phyloP scores from a whole-genome alignment of 2,113 vertebrate species.

The Emydocephalus ijimae region DNA sequence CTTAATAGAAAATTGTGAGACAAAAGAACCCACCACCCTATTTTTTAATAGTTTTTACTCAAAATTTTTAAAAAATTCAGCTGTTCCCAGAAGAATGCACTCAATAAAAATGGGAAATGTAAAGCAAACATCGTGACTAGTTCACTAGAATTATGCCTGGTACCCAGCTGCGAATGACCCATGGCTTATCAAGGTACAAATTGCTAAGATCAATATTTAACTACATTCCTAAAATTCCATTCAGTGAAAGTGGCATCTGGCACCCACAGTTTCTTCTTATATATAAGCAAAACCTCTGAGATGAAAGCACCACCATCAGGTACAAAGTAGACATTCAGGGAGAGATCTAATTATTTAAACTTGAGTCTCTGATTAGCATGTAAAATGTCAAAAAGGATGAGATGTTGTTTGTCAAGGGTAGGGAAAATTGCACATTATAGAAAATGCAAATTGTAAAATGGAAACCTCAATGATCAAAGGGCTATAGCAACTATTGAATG shows the following conservation, averaged over 20 bases:
- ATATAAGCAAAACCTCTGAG: not conserved
- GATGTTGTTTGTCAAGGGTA: not conserved
- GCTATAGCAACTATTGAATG: not conserved
- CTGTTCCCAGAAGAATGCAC: constrained; percentile 48
- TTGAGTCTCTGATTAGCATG: not conserved
- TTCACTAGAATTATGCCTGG: constrained; percentile 50
- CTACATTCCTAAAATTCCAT: constrained; percentile 59
- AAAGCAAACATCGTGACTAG: constrained; percentile 54
- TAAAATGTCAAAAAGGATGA: not conserved
- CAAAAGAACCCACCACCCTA: not conserved
- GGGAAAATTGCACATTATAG: too few species aligned
- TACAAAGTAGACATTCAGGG: not conserved
- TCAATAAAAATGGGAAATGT: constrained; percentile 39
- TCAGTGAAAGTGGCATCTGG: constrained; percentile 2
- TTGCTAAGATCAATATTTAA: constrained; percentile 58
- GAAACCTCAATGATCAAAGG: not conserved
- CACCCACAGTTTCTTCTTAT: constrained; percentile 9
- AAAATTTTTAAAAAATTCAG: not conserved
- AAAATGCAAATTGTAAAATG: not conserved
- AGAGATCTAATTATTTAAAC: not conserved
- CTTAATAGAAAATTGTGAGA: not conserved
- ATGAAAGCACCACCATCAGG: constrained; percentile 3
- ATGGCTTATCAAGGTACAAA: constrained; percentile 61
- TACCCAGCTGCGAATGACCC: constrained; percentile 45
- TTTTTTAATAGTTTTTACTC: not conserved